Base-by-base conservation (phyloP, 2,888 invertebrate species). In the Eurois occulta region DNA sequence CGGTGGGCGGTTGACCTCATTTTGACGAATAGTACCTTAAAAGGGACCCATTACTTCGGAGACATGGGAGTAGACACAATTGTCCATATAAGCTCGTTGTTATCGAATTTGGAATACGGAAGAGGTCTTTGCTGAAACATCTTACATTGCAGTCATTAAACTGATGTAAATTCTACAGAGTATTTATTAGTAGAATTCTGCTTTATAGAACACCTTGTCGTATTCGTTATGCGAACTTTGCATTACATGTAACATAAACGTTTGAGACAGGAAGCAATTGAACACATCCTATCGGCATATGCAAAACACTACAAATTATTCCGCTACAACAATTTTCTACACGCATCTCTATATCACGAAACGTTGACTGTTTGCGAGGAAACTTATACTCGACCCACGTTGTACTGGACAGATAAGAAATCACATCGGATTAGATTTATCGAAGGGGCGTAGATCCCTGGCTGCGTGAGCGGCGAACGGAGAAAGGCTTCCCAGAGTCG, bases 1-100 rank as follows among this genome's bases (percentile, higher is more conserved):
- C 82, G 81, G 94, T 94, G 91, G 94, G 94, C 92, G 93, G 89
- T 87, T 93, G 92, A 91, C 94, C 93, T 87, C 87, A 91, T 93
- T 94, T 89, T 88, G 83, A 90, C 89, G 88, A 89, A 90, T 89
- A 89, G 88, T 86, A 90, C 94, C 94, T 90, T 93, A 93, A 92
- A 94, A 92, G 94, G 94, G 91, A 91, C 86, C 92, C 91, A 94
- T 94, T 94, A 94, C 90, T 91, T 90, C 75, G 84, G 83, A 86
- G 88, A 91, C 91, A 90, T 84, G 89, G 89, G 87, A 86, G 85
- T 88, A 88, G 87, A 90, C 89, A 91, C 91, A 91, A 91, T 92
- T 90, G 90, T 90, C 91, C 89, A 83, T 91, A 87, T 89, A 90
- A 89, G 89, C 86, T 83, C 87, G 88, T 90, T 92, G 89, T 88